Conservation (phyloP, 2,888 invertebrate species). For the Agonopterix heracliana region DNA sequence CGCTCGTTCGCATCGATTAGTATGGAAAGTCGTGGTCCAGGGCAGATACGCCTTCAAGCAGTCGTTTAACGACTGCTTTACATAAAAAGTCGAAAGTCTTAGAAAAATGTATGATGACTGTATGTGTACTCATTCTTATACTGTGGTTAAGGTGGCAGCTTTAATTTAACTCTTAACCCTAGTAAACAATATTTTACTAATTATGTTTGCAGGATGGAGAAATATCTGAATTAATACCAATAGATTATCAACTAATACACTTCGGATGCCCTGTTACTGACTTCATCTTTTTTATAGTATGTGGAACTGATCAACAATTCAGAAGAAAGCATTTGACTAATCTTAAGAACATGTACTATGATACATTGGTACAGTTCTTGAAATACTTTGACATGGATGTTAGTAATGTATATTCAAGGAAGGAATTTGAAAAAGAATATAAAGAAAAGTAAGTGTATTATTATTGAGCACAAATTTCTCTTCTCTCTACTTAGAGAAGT, state of each 20-base stretch:
- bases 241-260: conserved; percentile 33
- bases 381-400: conserved; percentile 30
- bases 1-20: no score
- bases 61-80: no score
- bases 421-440: conserved; percentile 31
- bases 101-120: no score
- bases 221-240: conserved; percentile 23
- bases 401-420: conserved; percentile 25
- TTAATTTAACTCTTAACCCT: no score
- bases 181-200: no score
- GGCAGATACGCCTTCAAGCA: no score
- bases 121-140: no score
- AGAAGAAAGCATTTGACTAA: conserved; percentile 26
- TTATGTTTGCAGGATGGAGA: conserved; percentile 25
- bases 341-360: conserved; percentile 29
- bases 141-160: no score
- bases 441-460: conserved; percentile 17
- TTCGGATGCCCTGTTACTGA: conserved; percentile 30
- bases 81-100: no score
- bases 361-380: conserved; percentile 22
- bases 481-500: no score
- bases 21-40: no score
- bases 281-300: conserved; percentile 28
- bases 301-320: conserved; percentile 27
- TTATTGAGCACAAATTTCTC: no score